A percentile compares a stretch with the other conserved stretches of the same genome.
Conservation (phyloP, 1,140 invertebrate genomes). For the Saccostrea echinata region DNA sequence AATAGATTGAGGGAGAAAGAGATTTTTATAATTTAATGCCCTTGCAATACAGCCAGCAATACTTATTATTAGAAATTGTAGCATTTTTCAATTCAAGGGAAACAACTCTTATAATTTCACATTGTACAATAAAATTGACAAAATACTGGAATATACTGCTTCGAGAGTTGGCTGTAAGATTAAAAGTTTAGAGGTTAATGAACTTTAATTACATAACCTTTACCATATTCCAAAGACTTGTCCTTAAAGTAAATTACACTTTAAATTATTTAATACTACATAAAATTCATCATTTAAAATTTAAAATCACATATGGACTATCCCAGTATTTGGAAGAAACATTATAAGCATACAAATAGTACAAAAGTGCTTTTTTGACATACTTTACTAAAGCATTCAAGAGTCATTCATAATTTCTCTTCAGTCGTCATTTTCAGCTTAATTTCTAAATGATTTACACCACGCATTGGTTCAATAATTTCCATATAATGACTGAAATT, state of each 20-base stretch:
- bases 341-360: too few species aligned
- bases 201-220: too few species aligned
- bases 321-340: too few species aligned
- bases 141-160: too few species aligned
- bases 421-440: neutral
- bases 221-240: too few species aligned
- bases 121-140: neutral
- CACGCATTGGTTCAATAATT: neutral
- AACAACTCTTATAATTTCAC: neutral
- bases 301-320: too few species aligned
- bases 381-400: neutral
- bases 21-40: neutral
- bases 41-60: neutral
- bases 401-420: too few species aligned
- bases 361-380: neutral
- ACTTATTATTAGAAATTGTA: neutral
- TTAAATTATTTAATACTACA: too few species aligned
- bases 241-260: too few species aligned
- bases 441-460: neutral
- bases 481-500: neutral
- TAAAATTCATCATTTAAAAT: too few species aligned
- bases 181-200: too few species aligned
- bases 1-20: neutral
- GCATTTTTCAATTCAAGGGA: neutral
- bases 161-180: too few species aligned